These are phyloP conservation scores for Hydrozoanthus gracilis DNA, from an alignment of 92 coral and sea anemone species.

Conservation along the genomic window DNA sequence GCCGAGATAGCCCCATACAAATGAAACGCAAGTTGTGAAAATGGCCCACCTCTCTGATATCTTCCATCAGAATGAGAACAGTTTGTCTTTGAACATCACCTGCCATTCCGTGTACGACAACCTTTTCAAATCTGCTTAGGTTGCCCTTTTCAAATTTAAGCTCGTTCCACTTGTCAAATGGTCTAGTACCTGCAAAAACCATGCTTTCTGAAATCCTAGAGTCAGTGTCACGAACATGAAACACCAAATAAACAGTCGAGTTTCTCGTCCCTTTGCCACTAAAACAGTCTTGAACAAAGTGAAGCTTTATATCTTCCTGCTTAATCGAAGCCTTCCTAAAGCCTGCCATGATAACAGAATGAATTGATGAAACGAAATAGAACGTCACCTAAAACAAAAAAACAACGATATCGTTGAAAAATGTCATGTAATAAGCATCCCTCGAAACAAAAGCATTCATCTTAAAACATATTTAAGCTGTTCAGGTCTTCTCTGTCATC, in stretches of 20 bases:
- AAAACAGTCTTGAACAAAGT: slow-evolving; percentile 75
- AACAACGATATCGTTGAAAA: background rate
- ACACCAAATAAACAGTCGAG: slow-evolving; percentile 56
- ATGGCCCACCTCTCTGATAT: slow-evolving; percentile 59
- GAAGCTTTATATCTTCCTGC: slow-evolving; percentile 58
- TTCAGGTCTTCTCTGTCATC: slow-evolving; percentile 3
- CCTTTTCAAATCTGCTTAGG: background rate
- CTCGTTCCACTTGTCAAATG: slow-evolving; percentile 73
- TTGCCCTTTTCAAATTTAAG: slow-evolving; percentile 35
- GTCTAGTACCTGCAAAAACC: slow-evolving; percentile 71
- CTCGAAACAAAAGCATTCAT: background rate
- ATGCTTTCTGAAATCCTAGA: slow-evolving; percentile 52
- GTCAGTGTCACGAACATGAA: slow-evolving; percentile 31
- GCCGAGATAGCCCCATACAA: background rate
- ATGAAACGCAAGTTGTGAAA: background rate
- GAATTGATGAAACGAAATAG: slow-evolving; percentile 52
- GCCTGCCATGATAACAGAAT: slow-evolving; percentile 57
- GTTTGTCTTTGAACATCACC: slow-evolving; percentile 74
- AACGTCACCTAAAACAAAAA: slow-evolving; percentile 62
- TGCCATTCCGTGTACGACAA: slow-evolving; percentile 56
- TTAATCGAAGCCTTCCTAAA: slow-evolving; percentile 48
- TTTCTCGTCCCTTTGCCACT: slow-evolving; percentile 6
- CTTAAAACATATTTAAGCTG: background rate
- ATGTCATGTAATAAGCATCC: background rate
- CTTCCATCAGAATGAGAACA: slow-evolving; percentile 57